Percentiles rank a stretch among this genome's conserved stretches.
phyloP scores from a whole-genome alignment of 2,888 invertebrate genomes.

The Drosophila hamatofila region DNA sequence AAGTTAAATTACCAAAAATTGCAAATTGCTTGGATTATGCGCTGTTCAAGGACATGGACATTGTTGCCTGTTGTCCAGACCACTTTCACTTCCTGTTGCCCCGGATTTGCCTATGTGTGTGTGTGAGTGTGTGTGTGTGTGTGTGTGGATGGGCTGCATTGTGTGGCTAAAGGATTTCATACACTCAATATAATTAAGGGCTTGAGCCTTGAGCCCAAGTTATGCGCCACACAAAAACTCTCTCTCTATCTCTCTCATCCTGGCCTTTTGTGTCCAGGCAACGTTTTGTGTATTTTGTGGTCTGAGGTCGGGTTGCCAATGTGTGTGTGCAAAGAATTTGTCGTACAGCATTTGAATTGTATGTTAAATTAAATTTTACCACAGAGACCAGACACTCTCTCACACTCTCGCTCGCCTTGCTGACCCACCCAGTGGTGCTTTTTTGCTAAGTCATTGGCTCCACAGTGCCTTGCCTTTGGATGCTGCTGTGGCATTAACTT shows the following conservation, averaged over 20 bases:
- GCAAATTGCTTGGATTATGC: conserved; percentile 83
- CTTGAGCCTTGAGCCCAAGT: conserved; percentile 71
- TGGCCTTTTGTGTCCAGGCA: conserved; percentile 65
- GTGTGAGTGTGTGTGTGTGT: conserved; percentile 18
- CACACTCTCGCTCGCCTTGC: conserved; percentile 6
- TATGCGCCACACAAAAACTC: conserved; percentile 36
- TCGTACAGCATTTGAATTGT: conserved; percentile 73
- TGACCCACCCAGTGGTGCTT: conserved; percentile 12
- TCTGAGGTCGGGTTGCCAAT: conserved; percentile 51
- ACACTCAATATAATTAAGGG: conserved; percentile 84
- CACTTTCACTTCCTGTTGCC: conserved; percentile 75
- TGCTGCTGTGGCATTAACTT: conserved; percentile 68
- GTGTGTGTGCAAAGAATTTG: conserved; percentile 49
- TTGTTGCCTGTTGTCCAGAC: conserved; percentile 41
- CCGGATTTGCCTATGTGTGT: conserved; percentile 22
- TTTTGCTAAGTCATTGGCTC: conserved; percentile 50
- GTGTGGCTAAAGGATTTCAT: conserved; percentile 82
- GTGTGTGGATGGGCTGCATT: conserved; percentile 46
- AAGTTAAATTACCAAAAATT: conserved; percentile 84
- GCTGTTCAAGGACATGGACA: conserved; percentile 65
- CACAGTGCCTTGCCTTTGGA: conserved; percentile 7
- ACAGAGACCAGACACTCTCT: conserved; percentile 66
- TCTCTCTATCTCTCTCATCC: conserved; percentile 3
- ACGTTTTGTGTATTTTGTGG: conserved; percentile 74
- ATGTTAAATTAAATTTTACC: conserved; percentile 81